These are phyloP conservation scores for rat (Rattus norvegicus) DNA, from an alignment of 2,113 vertebrate genomes.

Conservation along the genomic window DNA sequence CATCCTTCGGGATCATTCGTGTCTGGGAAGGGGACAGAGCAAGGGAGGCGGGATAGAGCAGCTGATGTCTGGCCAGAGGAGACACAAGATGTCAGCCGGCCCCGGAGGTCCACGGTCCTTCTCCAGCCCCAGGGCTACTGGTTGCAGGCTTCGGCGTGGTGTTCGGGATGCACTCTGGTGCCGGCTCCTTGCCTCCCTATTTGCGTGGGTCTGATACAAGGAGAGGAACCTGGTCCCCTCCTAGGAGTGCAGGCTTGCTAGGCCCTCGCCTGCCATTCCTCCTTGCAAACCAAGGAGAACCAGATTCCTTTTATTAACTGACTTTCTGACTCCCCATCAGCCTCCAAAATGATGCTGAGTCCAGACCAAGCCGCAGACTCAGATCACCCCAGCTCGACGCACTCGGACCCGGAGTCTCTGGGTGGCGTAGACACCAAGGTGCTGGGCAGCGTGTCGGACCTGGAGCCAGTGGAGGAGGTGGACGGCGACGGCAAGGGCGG, in stretches of 20 bases:
- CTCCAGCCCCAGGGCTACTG: not conserved
- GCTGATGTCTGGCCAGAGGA: not conserved
- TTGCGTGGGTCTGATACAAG: not conserved
- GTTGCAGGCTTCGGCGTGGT: not conserved
- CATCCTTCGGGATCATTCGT: not conserved
- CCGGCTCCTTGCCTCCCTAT: not conserved
- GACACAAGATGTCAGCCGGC: not conserved
- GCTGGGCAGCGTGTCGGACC: slow-evolving; percentile 88
- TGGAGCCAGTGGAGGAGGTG: slow-evolving; percentile 88
- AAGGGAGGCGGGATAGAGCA: not conserved
- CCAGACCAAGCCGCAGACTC: slow-evolving; percentile 92
- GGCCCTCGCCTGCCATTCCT: not conserved
- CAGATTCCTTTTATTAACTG: not conserved
- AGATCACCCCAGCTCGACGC: slow-evolving; percentile 89
- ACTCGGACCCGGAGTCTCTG: slow-evolving; percentile 92
- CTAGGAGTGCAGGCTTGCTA: too few relatives aligned
- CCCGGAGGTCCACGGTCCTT: not conserved
- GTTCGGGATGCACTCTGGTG: not conserved
- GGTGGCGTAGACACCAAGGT: slow-evolving; percentile 88
- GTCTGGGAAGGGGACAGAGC: not conserved
- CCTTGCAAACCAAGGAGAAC: not conserved
- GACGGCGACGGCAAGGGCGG: slow-evolving; percentile 79
- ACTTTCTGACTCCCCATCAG: slow-evolving; percentile 69
- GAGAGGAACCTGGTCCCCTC: too few relatives aligned
- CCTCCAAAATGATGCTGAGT: slow-evolving; percentile 95